These are phyloP conservation scores for Eospalax fontanierii DNA, from an alignment of 2,797 vertebrate genomes.

Conservation along the genomic window DNA sequence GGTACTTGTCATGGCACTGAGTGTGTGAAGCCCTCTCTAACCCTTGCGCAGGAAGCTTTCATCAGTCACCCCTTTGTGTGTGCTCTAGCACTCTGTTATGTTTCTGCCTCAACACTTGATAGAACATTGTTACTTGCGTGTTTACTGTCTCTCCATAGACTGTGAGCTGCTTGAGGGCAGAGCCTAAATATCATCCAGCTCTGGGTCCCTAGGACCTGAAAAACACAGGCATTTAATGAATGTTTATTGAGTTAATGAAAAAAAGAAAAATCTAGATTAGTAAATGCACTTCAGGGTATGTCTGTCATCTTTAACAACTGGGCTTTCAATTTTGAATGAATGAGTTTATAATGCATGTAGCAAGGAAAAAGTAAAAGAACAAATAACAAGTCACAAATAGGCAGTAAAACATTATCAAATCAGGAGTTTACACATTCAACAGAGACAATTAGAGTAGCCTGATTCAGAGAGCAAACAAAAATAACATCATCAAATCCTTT, in stretches of 20 bases:
- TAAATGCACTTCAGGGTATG: no score
- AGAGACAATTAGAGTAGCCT: no score
- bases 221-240: conserved; percentile 80
- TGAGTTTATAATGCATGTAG: no score
- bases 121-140: conserved; percentile 49
- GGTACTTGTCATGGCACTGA: background rate
- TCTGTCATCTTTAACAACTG: no score
- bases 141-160: conserved; percentile 67
- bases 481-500: no score
- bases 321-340: no score
- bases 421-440: no score
- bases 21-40: background rate
- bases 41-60: background rate
- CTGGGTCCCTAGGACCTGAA: conserved; percentile 65
- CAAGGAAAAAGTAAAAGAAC: no score
- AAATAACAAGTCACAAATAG: no score
- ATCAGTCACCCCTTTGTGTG: background rate
- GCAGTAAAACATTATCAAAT: no score
- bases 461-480: no score
- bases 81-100: conserved; percentile 68
- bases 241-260: conserved; percentile 71
- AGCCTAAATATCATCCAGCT: conserved; percentile 13
- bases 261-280: no score
- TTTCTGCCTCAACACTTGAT: conserved; percentile 29
- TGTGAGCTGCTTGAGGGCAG: conserved; percentile 72